Evolutionary conservation across 1,140 invertebrate species (phyloP).

Genomic region (Belonocnema kinseyi): DNA sequence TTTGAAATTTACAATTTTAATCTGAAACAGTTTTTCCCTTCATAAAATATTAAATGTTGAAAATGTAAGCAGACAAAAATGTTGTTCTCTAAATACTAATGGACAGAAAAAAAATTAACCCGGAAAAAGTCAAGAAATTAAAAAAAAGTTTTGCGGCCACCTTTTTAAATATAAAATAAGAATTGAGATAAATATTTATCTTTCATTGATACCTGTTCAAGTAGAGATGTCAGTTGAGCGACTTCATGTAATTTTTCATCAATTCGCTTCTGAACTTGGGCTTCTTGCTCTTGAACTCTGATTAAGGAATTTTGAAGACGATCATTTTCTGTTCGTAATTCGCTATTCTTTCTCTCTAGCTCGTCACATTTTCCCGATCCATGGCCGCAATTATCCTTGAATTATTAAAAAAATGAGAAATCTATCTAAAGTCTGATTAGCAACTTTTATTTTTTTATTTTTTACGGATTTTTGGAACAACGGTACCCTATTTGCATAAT

Average conservation of each 20-base stretch:
- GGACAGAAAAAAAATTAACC: too few species aligned
- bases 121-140: too few species aligned
- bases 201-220: constrained; percentile 75
- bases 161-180: too few species aligned
- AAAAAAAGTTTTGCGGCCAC: too few species aligned
- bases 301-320: constrained; percentile 70
- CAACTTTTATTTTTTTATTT: constrained; percentile 11
- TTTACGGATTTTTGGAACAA: not conserved
- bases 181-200: too few species aligned
- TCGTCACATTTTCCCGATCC: constrained; percentile 73
- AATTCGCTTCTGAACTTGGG: constrained; percentile 61
- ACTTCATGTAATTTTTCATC: constrained; percentile 75
- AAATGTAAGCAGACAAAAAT: too few species aligned
- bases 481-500: too few species aligned
- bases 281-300: constrained; percentile 65
- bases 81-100: too few species aligned
- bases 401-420: not conserved
- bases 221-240: constrained; percentile 79
- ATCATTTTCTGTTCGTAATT: constrained; percentile 75
- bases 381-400: constrained; percentile 59
- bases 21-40: too few species aligned
- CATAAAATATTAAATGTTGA: too few species aligned
- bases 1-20: too few species aligned
- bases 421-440: constrained; percentile 2
- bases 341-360: constrained; percentile 74